phyloP scores from a whole-genome alignment of 2,888 invertebrate genomes.

The Scrobipalpa atriplicella region DNA sequence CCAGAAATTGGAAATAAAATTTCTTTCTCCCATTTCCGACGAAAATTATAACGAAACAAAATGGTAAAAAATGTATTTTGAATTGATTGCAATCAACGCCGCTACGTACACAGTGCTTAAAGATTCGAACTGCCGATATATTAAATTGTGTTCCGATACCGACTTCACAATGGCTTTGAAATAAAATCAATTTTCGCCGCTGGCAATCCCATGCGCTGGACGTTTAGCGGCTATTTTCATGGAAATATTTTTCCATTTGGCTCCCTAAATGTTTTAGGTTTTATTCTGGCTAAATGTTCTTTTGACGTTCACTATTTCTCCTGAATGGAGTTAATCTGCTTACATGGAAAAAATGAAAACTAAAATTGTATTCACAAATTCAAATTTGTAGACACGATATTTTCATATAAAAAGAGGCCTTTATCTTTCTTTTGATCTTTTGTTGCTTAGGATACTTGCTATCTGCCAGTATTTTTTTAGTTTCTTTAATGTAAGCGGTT shows the following conservation, averaged over 20 bases:
- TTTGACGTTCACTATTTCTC: neutral
- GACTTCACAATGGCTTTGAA: conserved; percentile 47
- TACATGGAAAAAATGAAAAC: too few relatives aligned
- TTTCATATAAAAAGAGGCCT: too few relatives aligned
- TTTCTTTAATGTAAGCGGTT: too few relatives aligned
- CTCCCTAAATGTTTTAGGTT: conserved; percentile 28
- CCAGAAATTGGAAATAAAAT: neutral
- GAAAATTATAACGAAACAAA: conserved; percentile 25
- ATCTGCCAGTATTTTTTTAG: too few relatives aligned
- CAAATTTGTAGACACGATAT: too few relatives aligned
- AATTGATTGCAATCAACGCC: conserved; percentile 30
- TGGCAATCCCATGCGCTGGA: conserved; percentile 44
- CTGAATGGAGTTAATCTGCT: too few relatives aligned
- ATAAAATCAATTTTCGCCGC: conserved; percentile 45
- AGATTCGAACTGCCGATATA: conserved; percentile 32
- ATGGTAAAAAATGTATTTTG: conserved; percentile 23
- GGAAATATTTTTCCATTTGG: conserved; percentile 40
- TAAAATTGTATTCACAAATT: too few relatives aligned
- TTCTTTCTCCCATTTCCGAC: conserved; percentile 6
- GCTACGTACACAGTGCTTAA: too few relatives aligned
- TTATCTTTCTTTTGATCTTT: too few relatives aligned
- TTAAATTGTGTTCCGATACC: conserved; percentile 45
- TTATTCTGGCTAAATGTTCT: neutral
- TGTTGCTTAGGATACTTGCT: too few relatives aligned
- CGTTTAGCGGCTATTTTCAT: conserved; percentile 41